These are phyloP conservation scores for Rostratula benghalensis DNA, from an alignment of 2,113 vertebrate genomes.

Conservation along the genomic window DNA sequence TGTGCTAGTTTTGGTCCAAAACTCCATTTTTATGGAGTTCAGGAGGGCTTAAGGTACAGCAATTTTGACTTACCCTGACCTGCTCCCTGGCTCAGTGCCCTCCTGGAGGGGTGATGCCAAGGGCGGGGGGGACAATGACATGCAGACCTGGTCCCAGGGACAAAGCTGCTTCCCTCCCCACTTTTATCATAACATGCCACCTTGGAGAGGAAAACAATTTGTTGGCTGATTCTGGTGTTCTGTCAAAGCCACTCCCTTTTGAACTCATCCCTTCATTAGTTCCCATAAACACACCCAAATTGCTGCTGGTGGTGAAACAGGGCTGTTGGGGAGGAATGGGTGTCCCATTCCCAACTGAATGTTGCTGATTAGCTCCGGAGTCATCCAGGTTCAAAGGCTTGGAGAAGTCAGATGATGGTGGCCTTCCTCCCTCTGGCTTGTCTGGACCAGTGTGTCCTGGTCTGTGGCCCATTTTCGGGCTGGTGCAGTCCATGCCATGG, in stretches of 20 bases:
- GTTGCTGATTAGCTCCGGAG: background rate
- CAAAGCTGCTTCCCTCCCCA: background rate
- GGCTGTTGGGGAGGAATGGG: background rate
- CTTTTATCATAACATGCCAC: background rate
- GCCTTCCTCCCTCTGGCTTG: background rate
- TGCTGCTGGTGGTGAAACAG: background rate
- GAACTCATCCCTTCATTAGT: slow-evolving; percentile 3
- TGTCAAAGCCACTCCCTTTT: background rate
- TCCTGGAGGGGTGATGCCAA: rapidly evolving
- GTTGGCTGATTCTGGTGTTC: background rate
- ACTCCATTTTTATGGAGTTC: rapidly evolving
- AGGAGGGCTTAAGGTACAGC: background rate
- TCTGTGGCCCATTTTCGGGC: background rate
- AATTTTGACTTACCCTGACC: too few relatives aligned
- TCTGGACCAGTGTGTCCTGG: background rate
- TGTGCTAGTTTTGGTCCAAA: rapidly evolving
- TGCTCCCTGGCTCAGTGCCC: background rate
- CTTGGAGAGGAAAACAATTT: background rate
- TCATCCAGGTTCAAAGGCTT: background rate
- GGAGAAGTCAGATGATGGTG: background rate
- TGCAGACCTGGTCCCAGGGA: background rate
- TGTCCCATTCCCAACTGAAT: background rate
- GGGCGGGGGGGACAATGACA: background rate
- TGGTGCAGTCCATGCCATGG: rapidly evolving
- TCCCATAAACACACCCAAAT: background rate